Conservation (phyloP, 2,797 vertebrate species). For the Lemur catta region DNA sequence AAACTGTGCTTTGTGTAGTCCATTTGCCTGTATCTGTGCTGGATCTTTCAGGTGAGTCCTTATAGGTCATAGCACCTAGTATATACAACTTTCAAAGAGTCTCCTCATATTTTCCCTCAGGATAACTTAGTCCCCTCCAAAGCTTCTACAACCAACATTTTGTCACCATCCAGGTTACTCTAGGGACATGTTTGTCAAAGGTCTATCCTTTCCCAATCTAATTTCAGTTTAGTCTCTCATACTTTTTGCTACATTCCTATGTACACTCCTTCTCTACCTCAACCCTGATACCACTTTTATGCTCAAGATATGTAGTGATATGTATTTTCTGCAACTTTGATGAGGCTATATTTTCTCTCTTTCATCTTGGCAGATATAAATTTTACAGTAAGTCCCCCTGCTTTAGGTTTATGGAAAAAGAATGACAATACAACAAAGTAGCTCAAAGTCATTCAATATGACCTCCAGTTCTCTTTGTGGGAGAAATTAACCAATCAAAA, state of each 20-base stretch:
- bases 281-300: neutral
- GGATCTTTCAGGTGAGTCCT: neutral
- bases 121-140: neutral
- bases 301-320: constrained; percentile 17
- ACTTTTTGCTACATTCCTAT: neutral
- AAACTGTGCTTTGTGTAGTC: neutral
- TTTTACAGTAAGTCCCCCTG: neutral
- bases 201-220: neutral
- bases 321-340: neutral
- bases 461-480: neutral
- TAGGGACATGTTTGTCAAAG: neutral
- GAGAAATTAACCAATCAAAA: constrained; percentile 10
- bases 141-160: neutral
- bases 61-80: neutral
- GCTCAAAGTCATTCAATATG: neutral
- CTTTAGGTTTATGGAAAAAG: neutral
- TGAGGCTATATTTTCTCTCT: neutral
- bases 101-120: neutral
- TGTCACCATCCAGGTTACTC: neutral
- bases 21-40: neutral
- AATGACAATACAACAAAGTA: neutral
- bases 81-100: neutral
- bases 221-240: neutral
- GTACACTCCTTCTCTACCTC: neutral
- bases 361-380: neutral